Percentiles rank a stretch among this genome's conserved stretches.
phyloP scores from a whole-genome alignment of 2,113 vertebrate genomes.

The Sinocyclocheilus anshuiensis region DNA sequence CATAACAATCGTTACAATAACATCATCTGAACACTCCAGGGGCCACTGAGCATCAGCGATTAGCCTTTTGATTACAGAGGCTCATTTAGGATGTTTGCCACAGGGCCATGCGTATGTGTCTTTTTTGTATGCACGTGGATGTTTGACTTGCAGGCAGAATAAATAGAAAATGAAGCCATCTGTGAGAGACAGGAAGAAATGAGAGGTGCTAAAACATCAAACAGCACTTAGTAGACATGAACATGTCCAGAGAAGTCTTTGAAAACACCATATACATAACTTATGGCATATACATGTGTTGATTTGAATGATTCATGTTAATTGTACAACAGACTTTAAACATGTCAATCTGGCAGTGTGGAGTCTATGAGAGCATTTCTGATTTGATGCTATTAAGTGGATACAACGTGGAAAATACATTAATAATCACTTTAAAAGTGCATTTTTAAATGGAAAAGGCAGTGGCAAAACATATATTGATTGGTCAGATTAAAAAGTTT shows the following conservation, averaged over 20 bases:
- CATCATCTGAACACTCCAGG: constrained; percentile 16
- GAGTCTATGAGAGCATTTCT: neutral
- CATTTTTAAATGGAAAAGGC: neutral
- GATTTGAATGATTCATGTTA: neutral
- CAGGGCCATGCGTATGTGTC: neutral
- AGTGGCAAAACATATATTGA: neutral
- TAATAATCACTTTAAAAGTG: neutral
- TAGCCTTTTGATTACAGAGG: constrained; percentile 35
- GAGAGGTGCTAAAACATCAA: neutral
- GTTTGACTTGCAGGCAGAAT: neutral
- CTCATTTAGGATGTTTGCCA: constrained; percentile 38
- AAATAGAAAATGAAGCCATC: constrained; percentile 8
- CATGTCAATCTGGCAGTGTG: neutral
- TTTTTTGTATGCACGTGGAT: neutral
- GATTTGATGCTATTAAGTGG: too few relatives aligned
- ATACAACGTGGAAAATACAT: too few relatives aligned
- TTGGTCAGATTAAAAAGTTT: too few relatives aligned
- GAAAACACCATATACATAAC: neutral
- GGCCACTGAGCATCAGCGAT: constrained; percentile 9
- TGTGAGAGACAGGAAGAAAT: neutral
- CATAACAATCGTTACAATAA: constrained; percentile 36
- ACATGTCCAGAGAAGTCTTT: neutral
- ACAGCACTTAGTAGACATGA: neutral
- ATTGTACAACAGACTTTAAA: neutral
- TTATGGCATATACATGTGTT: neutral